phyloP scores from a whole-genome alignment of 2,797 vertebrate species.

The Argentina silus region DNA sequence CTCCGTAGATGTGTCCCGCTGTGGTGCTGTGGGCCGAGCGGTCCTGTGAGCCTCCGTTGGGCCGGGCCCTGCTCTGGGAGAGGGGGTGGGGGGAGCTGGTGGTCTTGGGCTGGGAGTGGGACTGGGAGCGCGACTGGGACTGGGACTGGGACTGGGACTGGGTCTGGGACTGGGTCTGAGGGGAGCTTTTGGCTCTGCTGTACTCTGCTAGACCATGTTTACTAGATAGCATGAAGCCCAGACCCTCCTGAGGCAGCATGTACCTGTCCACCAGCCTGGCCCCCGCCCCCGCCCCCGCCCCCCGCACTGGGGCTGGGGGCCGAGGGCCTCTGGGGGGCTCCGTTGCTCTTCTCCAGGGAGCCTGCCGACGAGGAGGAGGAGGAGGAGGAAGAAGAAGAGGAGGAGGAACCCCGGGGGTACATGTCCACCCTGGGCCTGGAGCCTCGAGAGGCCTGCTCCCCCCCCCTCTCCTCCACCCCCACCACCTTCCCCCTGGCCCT shows the following conservation, averaged over 20 bases:
- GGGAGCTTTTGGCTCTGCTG: constrained; percentile 47
- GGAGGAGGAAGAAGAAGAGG: constrained; percentile 36
- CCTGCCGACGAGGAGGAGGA: constrained; percentile 44
- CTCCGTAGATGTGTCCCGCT: constrained; percentile 46
- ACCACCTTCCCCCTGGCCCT: constrained; percentile 50
- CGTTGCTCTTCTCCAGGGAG: constrained; percentile 72
- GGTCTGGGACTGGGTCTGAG: neutral
- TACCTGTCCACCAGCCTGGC: constrained; percentile 77
- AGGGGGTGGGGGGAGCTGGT: constrained; percentile 52
- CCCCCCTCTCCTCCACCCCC: constrained; percentile 49
- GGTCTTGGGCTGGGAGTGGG: constrained; percentile 54
- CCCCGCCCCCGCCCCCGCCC: constrained; percentile 45
- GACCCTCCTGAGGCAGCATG: constrained; percentile 69
- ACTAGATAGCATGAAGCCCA: constrained; percentile 78
- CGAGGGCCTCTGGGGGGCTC: constrained; percentile 61
- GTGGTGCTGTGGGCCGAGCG: constrained; percentile 25
- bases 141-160: constrained; percentile 1
- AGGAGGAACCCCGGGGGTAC: constrained; percentile 68
- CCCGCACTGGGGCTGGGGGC: constrained; percentile 41
- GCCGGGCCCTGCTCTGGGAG: constrained; percentile 47
- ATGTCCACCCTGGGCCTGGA: constrained; percentile 79
- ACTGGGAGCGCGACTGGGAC: constrained; percentile 44
- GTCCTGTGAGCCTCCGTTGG: neutral
- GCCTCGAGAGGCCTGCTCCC: constrained; percentile 59
- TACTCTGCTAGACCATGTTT: constrained; percentile 83